These are phyloP conservation scores for Stenotaenia linearis DNA, from an alignment of 2,888 invertebrate species.

Conservation along the genomic window DNA sequence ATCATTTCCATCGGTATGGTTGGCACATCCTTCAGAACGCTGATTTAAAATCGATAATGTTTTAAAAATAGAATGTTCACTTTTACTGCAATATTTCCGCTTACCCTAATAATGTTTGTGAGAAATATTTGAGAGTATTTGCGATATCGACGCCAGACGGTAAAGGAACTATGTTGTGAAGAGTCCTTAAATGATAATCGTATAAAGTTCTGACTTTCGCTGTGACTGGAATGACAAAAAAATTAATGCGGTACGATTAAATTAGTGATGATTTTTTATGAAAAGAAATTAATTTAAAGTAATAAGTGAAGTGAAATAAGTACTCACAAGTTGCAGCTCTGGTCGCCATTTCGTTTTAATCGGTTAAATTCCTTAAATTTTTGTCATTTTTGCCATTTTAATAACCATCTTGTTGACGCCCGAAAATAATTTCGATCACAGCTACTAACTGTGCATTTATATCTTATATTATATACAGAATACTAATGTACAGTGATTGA, in stretches of 20 bases:
- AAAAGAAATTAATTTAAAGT: neutral
- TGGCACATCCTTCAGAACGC: conserved; percentile 93
- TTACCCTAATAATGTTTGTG: conserved; percentile 90
- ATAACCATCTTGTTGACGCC: neutral
- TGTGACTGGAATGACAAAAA: conserved; percentile 64
- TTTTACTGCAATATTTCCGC: neutral
- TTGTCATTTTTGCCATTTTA: neutral
- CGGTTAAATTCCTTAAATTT: neutral
- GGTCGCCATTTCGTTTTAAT: conserved; percentile 17
- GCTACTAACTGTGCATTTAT: neutral
- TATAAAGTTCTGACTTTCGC: conserved; percentile 95
- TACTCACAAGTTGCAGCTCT: conserved; percentile 21
- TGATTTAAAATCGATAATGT: conserved; percentile 45
- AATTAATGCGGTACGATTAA: conserved; percentile 34
- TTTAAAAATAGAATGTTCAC: neutral
- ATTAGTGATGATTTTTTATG: neutral
- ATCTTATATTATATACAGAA: neutral
- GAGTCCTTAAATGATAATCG: conserved; percentile 88
- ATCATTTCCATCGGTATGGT: conserved; percentile 87
- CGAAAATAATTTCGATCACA: neutral
- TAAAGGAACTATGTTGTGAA: conserved; percentile 82
- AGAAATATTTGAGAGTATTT: conserved; percentile 96
- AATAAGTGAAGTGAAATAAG: neutral
- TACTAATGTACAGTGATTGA: neutral
- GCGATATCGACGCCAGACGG: conserved; percentile 95